phyloP scores from a whole-genome alignment of 2,113 vertebrate species.

The Sturnira hondurensis region DNA sequence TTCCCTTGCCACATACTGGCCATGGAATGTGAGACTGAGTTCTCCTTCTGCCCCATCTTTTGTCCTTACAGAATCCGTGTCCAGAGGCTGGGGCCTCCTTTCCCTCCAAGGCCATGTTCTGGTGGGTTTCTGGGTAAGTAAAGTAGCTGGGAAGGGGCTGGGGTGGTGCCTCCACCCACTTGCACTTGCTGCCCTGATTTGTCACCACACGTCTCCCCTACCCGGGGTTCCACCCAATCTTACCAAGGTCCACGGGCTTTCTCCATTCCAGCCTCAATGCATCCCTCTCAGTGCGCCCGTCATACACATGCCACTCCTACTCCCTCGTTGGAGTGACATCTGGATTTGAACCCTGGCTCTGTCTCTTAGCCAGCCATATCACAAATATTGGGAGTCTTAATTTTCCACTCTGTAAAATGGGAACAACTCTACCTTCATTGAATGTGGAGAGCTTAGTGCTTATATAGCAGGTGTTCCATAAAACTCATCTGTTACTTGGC shows the following conservation, averaged over 20 bases:
- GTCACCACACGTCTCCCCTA: fast-evolving
- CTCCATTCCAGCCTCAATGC: background rate
- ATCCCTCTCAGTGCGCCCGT: background rate
- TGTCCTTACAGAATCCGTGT: slow-evolving; percentile 89
- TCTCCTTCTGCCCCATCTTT: slow-evolving; percentile 50
- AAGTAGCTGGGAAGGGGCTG: background rate
- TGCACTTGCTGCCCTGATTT: background rate
- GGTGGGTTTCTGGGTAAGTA: slow-evolving; percentile 95
- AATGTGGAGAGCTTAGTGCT: background rate
- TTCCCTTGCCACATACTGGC: background rate
- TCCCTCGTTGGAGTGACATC: background rate
- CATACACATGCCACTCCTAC: no score
- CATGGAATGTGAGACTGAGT: background rate
- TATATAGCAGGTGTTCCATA: background rate
- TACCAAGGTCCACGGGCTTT: background rate
- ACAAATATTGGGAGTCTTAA: background rate
- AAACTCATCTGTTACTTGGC: background rate
- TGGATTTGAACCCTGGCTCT: background rate
- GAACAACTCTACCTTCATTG: background rate
- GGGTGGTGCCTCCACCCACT: background rate
- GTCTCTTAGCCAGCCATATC: background rate
- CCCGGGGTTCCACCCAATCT: fast-evolving
- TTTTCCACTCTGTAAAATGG: background rate
- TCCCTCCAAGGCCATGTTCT: slow-evolving; percentile 92
- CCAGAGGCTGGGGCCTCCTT: slow-evolving; percentile 91